Percentiles rank a stretch among this genome's conserved stretches.
Evolutionary conservation across 2,888 invertebrate species (phyloP).

Genomic region (Cheilosia vulpina): DNA sequence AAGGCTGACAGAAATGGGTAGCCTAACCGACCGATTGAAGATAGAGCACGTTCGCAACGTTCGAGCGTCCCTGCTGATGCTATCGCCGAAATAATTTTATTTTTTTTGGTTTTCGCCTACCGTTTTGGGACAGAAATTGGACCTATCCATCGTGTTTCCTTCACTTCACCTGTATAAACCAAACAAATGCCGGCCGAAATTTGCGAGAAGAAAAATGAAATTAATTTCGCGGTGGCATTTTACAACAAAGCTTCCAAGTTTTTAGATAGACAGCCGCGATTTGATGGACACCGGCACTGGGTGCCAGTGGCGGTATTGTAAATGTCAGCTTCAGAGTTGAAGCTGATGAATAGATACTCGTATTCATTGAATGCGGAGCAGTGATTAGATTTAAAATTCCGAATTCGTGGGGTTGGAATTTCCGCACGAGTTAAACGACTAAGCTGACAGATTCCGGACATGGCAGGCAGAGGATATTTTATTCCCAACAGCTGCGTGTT

Average conservation of each 20-base stretch:
- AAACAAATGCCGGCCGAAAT: slow-evolving; percentile 31
- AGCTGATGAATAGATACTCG: slow-evolving; percentile 44
- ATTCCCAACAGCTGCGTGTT: slow-evolving; percentile 1
- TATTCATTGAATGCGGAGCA: slow-evolving; percentile 54
- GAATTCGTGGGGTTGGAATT: slow-evolving; percentile 63
- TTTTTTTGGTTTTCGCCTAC: not conserved
- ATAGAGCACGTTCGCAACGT: slow-evolving; percentile 55
- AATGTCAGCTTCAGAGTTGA: slow-evolving; percentile 9
- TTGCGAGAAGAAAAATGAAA: slow-evolving; percentile 26
- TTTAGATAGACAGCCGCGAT: not conserved
- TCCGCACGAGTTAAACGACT: slow-evolving; percentile 69
- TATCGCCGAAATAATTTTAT: slow-evolving; percentile 48
- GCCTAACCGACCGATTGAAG: slow-evolving; percentile 54
- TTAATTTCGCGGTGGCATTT: slow-evolving; percentile 42
- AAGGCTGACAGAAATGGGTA: slow-evolving; percentile 55
- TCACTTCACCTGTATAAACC: slow-evolving; percentile 23
- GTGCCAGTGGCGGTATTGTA: slow-evolving; percentile 10
- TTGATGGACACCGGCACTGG: not conserved
- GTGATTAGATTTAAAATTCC: slow-evolving; percentile 68
- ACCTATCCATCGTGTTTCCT: not conserved
- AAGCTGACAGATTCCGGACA: slow-evolving; percentile 58
- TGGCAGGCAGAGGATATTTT: slow-evolving; percentile 31
- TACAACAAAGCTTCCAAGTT: slow-evolving; percentile 6
- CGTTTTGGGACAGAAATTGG: not conserved
- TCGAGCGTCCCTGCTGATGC: slow-evolving; percentile 16